Base-by-base conservation (phyloP, 2,888 invertebrate genomes). In the Eristalis tenax region DNA sequence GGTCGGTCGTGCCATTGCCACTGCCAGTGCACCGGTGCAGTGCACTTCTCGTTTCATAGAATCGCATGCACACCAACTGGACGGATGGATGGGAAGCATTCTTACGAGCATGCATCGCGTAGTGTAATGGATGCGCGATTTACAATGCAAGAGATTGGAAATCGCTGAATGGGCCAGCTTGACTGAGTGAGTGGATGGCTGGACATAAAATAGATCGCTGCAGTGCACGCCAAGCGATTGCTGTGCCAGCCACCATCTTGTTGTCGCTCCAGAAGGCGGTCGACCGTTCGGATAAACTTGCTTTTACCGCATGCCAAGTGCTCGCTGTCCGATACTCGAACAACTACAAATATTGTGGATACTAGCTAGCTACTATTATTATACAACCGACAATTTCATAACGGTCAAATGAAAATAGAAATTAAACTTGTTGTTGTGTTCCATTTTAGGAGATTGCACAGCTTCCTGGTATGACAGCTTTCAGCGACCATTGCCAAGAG, bases 351-450 rank as follows among this genome's bases (percentile, higher is more conserved):
- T 71, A 59, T 50, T 50, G 50, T 26, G 26, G 59, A 59, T 59
- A 59, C 59, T 59, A 5, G 26, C 26, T 26, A 26, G 26, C 26
- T 26, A 22, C 83, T 87, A 87, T 87, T 87, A 83, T 87, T 83
- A 83, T 83, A 87, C 87, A 87, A 87, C 87, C 83, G 68, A 80
- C 83, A 79, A 87, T 87, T 87, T 87, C 87, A 87, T 87, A 87
- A 87, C 87, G 87, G 87, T 83, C 87, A 83, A 79, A 83, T 87
- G 80, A 83, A 87, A 87, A 87, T 76, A 87, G 87, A 87, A 87
- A 83, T 80, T 83, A 87, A 70, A 79, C 68, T 76, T 43, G 79
- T 61, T 79, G 57, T 40, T 70, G 40, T 83, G 71, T 80, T 71
- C 83, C 83, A 87, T 76, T 87, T 79, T 79, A 80, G 83, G 87